Base-by-base conservation (phyloP, 2,888 invertebrate genomes). In the Pristionchus exspectatus region DNA sequence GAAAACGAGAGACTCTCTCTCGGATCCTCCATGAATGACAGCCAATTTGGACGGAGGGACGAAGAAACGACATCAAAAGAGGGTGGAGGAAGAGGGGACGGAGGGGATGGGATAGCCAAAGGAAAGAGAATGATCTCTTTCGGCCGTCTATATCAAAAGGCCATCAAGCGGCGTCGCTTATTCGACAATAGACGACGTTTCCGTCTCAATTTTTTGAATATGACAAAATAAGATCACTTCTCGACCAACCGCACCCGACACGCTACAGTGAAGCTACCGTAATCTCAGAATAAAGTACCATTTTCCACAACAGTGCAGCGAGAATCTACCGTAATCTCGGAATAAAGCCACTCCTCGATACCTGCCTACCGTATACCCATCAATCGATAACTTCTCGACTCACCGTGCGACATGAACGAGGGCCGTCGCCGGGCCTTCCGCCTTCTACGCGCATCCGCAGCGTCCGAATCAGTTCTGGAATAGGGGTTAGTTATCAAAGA, bases 401-500 rank as follows among this genome's bases (percentile, higher is more conserved):
- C n/a, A 89, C 89, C 89, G 50, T 89, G 89, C 30, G 89, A 89
- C 81, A 89, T 81, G 89, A 89, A 89, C 50, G 38, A 38, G 38
- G 89, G 81, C 33, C 89, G 56, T 44, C 89, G 59, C 83, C 63
- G 83, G 38, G 38, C 89, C 63, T 89, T 89, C 44, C 83, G 38
- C 16, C 89, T 10, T 14, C 89, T 12, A 2, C 89, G 63, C 44
- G 81, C 83, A 38, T 89, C 89, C 54, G 89, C 89, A 18, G 89
- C 89, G 63, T 89, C 89, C 21, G 89, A 89, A 27, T 89, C 89
- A 44, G 89, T 89, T 63, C 81, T 81, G 81, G 38, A 50, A 21
- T n/a, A 0, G 27, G 4, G 27, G 59, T 33, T 30, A 74, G 74
- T 10, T 33, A 74, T 38, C 7, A 59, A 9, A 33, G 85, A 33